These are phyloP conservation scores for Drosophila sulfurigaster DNA, from an alignment of 1,140 invertebrate genomes.

Conservation along the genomic window DNA sequence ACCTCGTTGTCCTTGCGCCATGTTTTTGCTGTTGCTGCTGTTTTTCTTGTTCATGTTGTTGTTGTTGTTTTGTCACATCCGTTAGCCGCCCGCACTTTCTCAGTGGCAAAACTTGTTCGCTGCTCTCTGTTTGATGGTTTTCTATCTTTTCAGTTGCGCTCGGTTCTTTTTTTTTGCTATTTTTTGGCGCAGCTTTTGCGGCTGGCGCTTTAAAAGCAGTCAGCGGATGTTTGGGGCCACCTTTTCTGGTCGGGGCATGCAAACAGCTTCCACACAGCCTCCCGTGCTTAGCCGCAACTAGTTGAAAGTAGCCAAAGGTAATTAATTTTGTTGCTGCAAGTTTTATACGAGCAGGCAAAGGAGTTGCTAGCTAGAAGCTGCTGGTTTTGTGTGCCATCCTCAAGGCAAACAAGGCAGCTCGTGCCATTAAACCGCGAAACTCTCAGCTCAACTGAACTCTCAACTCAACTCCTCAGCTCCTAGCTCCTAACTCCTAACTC, in stretches of 20 bases:
- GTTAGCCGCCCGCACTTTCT: slow-evolving; percentile 66
- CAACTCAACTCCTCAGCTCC: slow-evolving; percentile 22
- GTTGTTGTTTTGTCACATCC: slow-evolving; percentile 76
- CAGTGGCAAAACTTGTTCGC: slow-evolving; percentile 60
- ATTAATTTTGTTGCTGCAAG: slow-evolving; percentile 81
- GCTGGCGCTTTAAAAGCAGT: slow-evolving; percentile 69
- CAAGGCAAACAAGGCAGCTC: slow-evolving; percentile 30
- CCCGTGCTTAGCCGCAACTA: slow-evolving; percentile 53
- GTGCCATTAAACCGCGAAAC: slow-evolving; percentile 50
- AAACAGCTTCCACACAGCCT: slow-evolving; percentile 33
- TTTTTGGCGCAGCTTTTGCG: slow-evolving; percentile 41
- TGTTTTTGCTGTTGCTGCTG: slow-evolving; percentile 31
- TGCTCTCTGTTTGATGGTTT: slow-evolving; percentile 15
- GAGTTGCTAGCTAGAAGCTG: not conserved
- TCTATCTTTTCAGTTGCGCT: slow-evolving; percentile 15
- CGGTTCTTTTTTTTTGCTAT: slow-evolving; percentile 32
- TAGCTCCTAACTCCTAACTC: not conserved
- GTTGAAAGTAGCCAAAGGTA: slow-evolving; percentile 83
- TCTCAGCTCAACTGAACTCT: slow-evolving; percentile 18
- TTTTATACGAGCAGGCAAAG: slow-evolving; percentile 32
- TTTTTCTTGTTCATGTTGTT: slow-evolving; percentile 31
- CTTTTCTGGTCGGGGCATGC: slow-evolving; percentile 58
- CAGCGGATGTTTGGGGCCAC: slow-evolving; percentile 68
- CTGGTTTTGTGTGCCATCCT: not conserved
- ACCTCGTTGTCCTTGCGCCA: not conserved